Evolutionary conservation across 2,797 vertebrate genomes (phyloP).

Genomic region (Falco peregrinus): DNA sequence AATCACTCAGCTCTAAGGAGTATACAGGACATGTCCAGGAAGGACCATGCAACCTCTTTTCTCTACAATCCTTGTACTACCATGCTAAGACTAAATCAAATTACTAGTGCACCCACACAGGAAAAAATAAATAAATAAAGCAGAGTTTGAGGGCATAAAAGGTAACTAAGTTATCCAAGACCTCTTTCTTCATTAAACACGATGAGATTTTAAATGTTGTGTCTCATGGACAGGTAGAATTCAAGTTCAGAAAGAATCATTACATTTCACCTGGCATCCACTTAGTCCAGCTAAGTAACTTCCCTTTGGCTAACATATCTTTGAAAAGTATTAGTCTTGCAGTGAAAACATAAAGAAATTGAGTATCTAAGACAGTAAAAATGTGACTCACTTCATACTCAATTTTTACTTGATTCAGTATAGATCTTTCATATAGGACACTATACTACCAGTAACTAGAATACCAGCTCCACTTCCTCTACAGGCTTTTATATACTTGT

Average conservation of each 20-base stretch:
- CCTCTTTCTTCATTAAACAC: background rate
- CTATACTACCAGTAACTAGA: background rate
- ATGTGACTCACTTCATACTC: background rate
- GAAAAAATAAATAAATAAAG: background rate
- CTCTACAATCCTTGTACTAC: background rate
- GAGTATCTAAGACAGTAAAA: background rate
- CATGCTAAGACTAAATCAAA: background rate
- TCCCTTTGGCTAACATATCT: background rate
- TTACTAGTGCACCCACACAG: background rate
- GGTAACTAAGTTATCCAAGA: background rate
- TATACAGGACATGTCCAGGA: background rate
- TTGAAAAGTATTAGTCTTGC: background rate
- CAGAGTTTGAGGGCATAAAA: background rate
- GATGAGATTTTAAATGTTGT: background rate
- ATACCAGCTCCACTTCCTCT: background rate
- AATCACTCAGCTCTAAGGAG: background rate
- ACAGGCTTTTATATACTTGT: background rate
- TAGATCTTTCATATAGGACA: background rate
- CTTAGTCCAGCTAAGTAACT: background rate
- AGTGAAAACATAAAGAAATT: background rate
- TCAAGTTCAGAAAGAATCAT: background rate
- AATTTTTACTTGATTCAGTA: background rate
- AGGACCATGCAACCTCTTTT: background rate
- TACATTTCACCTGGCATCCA: background rate
- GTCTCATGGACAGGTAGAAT: background rate